Conservation (phyloP, 2,113 vertebrate species). For the Myiopsitta monachus region DNA sequence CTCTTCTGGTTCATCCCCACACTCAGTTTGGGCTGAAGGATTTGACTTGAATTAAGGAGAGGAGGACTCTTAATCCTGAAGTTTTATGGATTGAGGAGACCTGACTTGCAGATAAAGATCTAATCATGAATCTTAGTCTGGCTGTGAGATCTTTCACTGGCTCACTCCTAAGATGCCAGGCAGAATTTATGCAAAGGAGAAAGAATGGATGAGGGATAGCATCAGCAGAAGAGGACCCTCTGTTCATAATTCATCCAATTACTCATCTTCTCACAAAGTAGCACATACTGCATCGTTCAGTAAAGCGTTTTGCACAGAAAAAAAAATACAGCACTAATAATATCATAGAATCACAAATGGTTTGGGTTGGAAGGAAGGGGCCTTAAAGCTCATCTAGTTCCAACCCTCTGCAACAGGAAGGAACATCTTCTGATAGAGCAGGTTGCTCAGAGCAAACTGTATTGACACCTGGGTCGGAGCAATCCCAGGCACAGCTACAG, state of each 20-base stretch:
- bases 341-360: neutral
- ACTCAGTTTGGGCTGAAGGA: neutral
- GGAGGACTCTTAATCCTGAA: neutral
- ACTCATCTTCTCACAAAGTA: neutral
- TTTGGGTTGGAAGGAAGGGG: neutral
- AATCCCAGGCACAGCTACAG: too few relatives aligned
- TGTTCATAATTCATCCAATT: neutral
- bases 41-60: slow-evolving; percentile 4
- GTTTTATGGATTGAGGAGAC: neutral
- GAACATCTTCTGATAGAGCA: neutral
- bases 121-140: neutral
- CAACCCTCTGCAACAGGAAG: neutral
- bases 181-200: neutral
- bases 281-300: neutral
- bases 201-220: neutral
- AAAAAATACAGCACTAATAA: neutral
- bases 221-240: neutral
- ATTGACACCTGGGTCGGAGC: neutral
- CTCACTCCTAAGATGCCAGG: neutral
- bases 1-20: neutral
- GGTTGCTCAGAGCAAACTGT: neutral
- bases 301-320: neutral
- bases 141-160: neutral
- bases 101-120: neutral
- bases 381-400: neutral